A percentile compares a stretch with the other conserved stretches of the same genome.
These are phyloP conservation scores for Tachypleus tridentatus DNA, from an alignment of 1,140 invertebrate genomes.

Conservation along the genomic window DNA sequence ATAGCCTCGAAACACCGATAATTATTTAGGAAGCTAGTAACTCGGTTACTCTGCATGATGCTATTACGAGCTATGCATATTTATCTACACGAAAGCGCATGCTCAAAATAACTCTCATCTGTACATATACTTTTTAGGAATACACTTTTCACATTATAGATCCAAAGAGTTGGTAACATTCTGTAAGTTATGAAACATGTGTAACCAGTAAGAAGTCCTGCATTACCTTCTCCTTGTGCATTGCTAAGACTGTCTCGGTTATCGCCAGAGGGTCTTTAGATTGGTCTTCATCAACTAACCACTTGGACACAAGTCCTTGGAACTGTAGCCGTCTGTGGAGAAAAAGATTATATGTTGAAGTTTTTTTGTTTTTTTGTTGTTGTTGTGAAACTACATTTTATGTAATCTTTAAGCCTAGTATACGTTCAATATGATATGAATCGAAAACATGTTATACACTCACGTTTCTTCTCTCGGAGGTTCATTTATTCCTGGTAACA, in stretches of 20 bases:
- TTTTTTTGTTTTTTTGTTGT: too few relatives aligned
- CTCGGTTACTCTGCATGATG: too few relatives aligned
- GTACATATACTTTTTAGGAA: too few relatives aligned
- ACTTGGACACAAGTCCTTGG: constrained; percentile 28
- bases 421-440: constrained; percentile 17
- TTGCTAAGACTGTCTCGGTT: constrained; percentile 55
- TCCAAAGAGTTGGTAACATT: too few relatives aligned
- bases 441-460: constrained; percentile 5
- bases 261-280: constrained; percentile 38
- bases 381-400: constrained; percentile 29
- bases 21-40: too few relatives aligned
- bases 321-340: constrained; percentile 41
- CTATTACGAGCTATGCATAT: too few relatives aligned
- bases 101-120: too few relatives aligned
- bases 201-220: too few relatives aligned
- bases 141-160: too few relatives aligned
- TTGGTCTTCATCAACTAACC: constrained; percentile 30
- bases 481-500: constrained; percentile 39
- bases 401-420: constrained; percentile 31
- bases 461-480: constrained; percentile 38
- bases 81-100: too few relatives aligned
- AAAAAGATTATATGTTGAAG: constrained; percentile 13
- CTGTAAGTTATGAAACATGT: too few relatives aligned
- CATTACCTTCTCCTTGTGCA: constrained; percentile 52
- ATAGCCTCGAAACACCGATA: too few relatives aligned